Base-by-base conservation (phyloP, 2,888 invertebrate genomes). In the Catocala fraxini region DNA sequence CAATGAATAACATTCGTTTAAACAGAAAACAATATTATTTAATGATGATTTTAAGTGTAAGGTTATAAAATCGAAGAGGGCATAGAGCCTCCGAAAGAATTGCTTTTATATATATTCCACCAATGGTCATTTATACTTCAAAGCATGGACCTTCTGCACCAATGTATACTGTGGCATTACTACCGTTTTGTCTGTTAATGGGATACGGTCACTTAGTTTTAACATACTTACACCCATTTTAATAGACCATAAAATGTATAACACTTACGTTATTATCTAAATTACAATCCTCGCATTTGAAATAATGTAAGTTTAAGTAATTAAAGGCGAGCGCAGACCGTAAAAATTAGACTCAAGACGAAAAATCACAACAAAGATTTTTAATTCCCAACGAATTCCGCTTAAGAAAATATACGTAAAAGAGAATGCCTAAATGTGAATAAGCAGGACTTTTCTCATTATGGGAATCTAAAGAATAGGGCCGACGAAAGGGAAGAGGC, bases 371-470 rank as follows among this genome's bases (percentile, higher is more conserved):
- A 66, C 68, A 70, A 59, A 65, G 64, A 67, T 66, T 71, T 75
- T 66, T 67, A 67, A 67, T 66, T 70, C 65, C 59, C 57, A 65
- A 74, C 64, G 71, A 75, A 81, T 79, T 81, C 69, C 70, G 65
- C 68, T 70, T 69, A 79, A 79, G 75, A 79, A 77, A 78, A 82
- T 76, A 73, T 77, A 79, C 81, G 79, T 81, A 73, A 83, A 82
- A 80, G 79, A 79, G 82, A 82, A 83, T 78, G 53, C 73, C 67
- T 80, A 81, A 83, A 80, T 73, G 80, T 79, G 84, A 82, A 83
- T 81, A 84, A 84, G 80, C 82, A 83, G 79, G 80, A 78, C 67
- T 84, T 81, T 86, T 87, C 84, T 82, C 80, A 86, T 86, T 86
- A 83, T 80, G 80, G 71, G 72, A 83, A 82, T 83, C 84, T 83